phyloP scores from a whole-genome alignment of 2,888 invertebrate genomes.

The Drosophila cyrtoloma region DNA sequence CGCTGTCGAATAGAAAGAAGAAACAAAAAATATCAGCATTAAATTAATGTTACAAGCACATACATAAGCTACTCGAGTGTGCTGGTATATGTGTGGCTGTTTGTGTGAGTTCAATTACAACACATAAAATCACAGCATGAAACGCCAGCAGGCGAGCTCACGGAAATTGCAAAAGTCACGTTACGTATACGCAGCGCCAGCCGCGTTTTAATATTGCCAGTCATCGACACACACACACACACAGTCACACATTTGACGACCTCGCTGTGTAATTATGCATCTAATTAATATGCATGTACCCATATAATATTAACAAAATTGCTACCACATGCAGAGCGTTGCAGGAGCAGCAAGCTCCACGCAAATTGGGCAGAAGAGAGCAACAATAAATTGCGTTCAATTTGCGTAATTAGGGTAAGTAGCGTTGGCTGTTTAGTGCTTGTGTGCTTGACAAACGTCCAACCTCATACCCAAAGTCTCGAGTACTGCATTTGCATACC shows the following conservation, averaged over 20 bases:
- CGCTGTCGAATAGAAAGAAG: conserved; percentile 20
- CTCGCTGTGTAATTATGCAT: conserved; percentile 72
- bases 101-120: conserved; percentile 48
- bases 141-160: conserved; percentile 7
- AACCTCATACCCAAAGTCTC: conserved; percentile 16
- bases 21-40: conserved; percentile 10
- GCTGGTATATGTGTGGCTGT: not conserved
- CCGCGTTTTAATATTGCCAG: conserved; percentile 59
- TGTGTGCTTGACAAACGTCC: not conserved
- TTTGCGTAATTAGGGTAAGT: conserved; percentile 74
- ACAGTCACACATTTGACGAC: conserved; percentile 17
- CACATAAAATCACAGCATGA: conserved; percentile 45
- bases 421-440: conserved; percentile 36
- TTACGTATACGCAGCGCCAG: conserved; percentile 64
- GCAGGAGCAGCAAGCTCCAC: conserved; percentile 29
- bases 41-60: conserved; percentile 2
- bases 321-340: conserved; percentile 57
- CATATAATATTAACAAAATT: conserved; percentile 71
- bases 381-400: conserved; percentile 73
- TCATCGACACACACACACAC: conserved; percentile 2
- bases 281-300: conserved; percentile 75
- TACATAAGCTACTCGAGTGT: conserved; percentile 9
- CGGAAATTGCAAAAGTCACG: conserved; percentile 43
- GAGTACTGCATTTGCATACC: conserved; percentile 13
- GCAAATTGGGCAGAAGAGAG: conserved; percentile 14